Evolutionary conservation across 2,888 invertebrate genomes (phyloP).

Genomic region (Oscheius sp.): DNA sequence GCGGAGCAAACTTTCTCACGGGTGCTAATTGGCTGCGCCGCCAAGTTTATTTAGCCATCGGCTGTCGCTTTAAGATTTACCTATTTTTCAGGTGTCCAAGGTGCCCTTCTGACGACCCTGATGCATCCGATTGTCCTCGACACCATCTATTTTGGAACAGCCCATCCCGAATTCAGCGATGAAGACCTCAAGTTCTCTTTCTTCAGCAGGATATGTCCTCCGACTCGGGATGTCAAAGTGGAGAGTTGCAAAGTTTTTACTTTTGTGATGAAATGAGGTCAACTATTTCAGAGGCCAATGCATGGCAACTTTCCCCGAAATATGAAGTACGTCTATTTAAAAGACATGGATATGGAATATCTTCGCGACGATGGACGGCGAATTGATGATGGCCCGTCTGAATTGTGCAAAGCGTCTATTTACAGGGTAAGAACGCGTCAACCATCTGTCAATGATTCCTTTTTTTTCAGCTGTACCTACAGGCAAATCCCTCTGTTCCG

Average conservation of each 20-base stretch:
- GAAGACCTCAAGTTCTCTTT: constrained; percentile 10
- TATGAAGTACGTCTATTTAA: too few relatives aligned
- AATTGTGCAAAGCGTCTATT: constrained; percentile 39
- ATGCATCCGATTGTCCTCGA: constrained; percentile 43
- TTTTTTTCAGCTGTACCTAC: constrained; percentile 29
- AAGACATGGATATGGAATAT: background rate
- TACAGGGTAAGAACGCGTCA: constrained; percentile 26
- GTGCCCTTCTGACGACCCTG: constrained; percentile 51
- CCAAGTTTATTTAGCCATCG: background rate
- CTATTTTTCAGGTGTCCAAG: constrained; percentile 45
- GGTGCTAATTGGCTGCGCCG: constrained; percentile 29
- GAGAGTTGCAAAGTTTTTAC: constrained; percentile 6
- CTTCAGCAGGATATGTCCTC: constrained; percentile 6
- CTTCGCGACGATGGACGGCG: constrained; percentile 41
- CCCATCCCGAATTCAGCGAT: background rate
- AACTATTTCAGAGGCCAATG: too few relatives aligned
- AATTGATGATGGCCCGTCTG: constrained; percentile 39
- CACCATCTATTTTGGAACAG: constrained; percentile 42
- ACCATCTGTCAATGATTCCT: background rate
- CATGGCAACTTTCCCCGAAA: too few relatives aligned
- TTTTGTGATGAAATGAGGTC: background rate
- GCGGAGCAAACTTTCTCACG: constrained; percentile 33
- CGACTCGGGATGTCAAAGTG: constrained; percentile 1
- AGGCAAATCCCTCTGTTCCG: constrained; percentile 1
- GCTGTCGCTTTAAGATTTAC: background rate